Percentiles rank a stretch among this genome's conserved stretches.
Conservation (phyloP, 2,113 vertebrate species). For the Boleophthalmus pectinirostris region DNA sequence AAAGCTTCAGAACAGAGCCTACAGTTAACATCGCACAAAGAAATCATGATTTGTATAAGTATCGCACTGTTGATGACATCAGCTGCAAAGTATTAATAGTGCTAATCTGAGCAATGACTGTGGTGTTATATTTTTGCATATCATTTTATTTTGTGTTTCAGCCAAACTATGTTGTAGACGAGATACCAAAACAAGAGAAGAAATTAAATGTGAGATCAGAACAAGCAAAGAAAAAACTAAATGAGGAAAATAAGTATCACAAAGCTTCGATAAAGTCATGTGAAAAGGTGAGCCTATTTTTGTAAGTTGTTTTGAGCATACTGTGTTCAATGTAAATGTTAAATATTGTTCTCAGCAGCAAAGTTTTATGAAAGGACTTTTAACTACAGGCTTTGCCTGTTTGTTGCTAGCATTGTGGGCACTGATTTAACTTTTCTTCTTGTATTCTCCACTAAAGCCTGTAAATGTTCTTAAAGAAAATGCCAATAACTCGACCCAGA, state of each 20-base stretch:
- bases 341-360: background rate
- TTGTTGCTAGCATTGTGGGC: background rate
- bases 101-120: no score
- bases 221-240: slow-evolving; percentile 5
- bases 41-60: no score
- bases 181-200: background rate
- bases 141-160: background rate
- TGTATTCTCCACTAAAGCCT: slow-evolving; percentile 21
- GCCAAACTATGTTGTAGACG: background rate
- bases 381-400: background rate
- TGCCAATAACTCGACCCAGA: slow-evolving; percentile 28
- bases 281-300: slow-evolving; percentile 21
- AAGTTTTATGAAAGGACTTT: background rate
- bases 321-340: background rate
- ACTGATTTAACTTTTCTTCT: background rate
- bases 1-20: no score
- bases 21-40: no score
- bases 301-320: background rate
- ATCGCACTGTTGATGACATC: no score
- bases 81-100: no score
- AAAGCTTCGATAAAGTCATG: slow-evolving; percentile 21
- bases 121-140: no score
- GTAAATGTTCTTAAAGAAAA: slow-evolving; percentile 18
- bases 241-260: background rate
- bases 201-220: slow-evolving; percentile 4